Base-by-base conservation (phyloP, 2,888 invertebrate genomes). In the Patella depressa region DNA sequence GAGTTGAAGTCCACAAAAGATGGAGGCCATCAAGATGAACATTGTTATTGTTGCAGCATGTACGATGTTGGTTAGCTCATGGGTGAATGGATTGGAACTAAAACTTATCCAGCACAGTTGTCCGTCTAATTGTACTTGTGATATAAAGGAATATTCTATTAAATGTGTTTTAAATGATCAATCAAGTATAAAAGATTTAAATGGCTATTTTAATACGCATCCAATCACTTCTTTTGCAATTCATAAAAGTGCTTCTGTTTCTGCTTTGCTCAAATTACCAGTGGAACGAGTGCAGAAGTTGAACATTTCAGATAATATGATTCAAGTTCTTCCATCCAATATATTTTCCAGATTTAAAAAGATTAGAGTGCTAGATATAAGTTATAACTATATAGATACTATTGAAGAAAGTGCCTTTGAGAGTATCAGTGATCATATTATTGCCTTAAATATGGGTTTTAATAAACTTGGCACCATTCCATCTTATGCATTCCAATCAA, bases 341-440 rank as follows among this genome's bases (percentile, higher is more conserved):
- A 57, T 59, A 3, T 80, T 83, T 59, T 12, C 12, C 1, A 78
- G 74, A 19, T 72, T 82, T 65, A 15, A 53, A 5, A 17, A 70
- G n/a, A n/a, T 83, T 7, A 45, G 53, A 12, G 78, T 72, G 19
- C 72, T 86, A n/a, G 83, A 84, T 75, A 73, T 86, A 4, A 81
- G 83, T 14, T 71, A 71, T 19, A 86, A 86, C 77, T 72, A 70
- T 0, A 77, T 86, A 14, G 57, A 73, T 9, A 71, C 24, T 54
- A 73, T 85, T n/a, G 70, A 77, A 9, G 59, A 57, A 55, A 17
- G 72, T 24, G 69, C 76, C 0, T 80, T 85, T n/a, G 53, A 69
- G 17, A 78, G 78, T 53, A 75, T 83, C 12, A 65, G 65, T 65
- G 55, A n/a, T 1, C 29, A 77, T 24, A 76, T 85, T 2, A 71